Conservation (phyloP, 2,113 vertebrate genomes). For the Sula dactylatra region DNA sequence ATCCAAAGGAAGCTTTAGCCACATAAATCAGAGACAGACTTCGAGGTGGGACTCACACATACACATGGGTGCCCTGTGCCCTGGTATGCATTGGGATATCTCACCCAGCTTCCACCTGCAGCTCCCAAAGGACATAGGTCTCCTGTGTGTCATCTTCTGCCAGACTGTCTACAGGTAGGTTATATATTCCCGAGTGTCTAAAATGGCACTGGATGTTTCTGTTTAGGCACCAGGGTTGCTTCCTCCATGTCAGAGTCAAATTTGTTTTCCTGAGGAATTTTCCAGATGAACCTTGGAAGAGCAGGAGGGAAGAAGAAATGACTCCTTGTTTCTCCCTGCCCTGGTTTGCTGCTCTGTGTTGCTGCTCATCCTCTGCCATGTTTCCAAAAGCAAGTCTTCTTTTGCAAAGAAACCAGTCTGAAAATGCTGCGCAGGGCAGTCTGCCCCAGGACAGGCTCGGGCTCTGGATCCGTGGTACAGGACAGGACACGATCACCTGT, state of each 20-base stretch:
- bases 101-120: neutral
- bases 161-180: neutral
- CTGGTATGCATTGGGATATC: neutral
- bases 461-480: too few species aligned
- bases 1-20: neutral
- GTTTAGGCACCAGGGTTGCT: neutral
- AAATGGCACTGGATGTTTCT: neutral
- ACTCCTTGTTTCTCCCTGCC: neutral
- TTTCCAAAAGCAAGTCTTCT: neutral
- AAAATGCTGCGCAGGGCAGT: neutral
- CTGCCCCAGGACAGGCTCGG: neutral
- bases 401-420: neutral
- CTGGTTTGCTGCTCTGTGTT: neutral
- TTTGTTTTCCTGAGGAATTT: neutral
- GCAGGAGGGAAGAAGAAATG: neutral
- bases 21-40: neutral
- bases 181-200: neutral
- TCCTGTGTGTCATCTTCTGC: neutral
- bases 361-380: neutral
- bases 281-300: neutral
- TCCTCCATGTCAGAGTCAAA: neutral
- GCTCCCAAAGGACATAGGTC: neutral
- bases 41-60: accelerated
- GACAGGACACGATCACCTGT: neutral
- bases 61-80: accelerated